phyloP scores from a whole-genome alignment of 2,797 vertebrate genomes.

The Molossus alvarezi region DNA sequence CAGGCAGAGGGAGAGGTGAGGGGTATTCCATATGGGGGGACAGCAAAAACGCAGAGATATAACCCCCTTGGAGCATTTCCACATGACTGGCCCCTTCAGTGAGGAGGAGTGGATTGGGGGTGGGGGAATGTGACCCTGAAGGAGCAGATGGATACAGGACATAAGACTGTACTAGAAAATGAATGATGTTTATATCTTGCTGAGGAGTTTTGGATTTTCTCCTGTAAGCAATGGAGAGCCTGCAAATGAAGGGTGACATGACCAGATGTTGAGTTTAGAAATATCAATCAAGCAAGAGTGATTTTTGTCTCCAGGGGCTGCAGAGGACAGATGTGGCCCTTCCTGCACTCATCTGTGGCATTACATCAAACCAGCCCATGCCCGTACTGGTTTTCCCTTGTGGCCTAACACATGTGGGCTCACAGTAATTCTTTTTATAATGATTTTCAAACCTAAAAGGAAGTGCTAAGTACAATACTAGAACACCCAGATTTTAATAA shows the following conservation, averaged over 20 bases:
- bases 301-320: conserved; percentile 37
- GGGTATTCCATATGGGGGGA: neutral
- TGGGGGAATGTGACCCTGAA: neutral
- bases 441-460: conserved; percentile 10
- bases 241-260: conserved; percentile 28
- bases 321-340: neutral
- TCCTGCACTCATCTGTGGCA: neutral
- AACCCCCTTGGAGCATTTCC: neutral
- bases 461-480: neutral
- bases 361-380: neutral
- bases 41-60: neutral
- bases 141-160: neutral
- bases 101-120: neutral
- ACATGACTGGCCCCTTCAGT: neutral
- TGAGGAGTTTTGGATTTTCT: conserved; percentile 45
- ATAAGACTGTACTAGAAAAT: neutral
- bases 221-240: neutral
- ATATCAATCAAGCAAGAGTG: neutral
- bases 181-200: neutral
- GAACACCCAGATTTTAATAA: conserved; percentile 5
- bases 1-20: neutral
- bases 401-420: neutral
- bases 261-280: conserved; percentile 58
- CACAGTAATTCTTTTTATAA: neutral
- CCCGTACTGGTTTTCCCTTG: neutral